These are phyloP conservation scores for Drosophila miranda DNA, from an alignment of 1,140 invertebrate species.

Conservation along the genomic window DNA sequence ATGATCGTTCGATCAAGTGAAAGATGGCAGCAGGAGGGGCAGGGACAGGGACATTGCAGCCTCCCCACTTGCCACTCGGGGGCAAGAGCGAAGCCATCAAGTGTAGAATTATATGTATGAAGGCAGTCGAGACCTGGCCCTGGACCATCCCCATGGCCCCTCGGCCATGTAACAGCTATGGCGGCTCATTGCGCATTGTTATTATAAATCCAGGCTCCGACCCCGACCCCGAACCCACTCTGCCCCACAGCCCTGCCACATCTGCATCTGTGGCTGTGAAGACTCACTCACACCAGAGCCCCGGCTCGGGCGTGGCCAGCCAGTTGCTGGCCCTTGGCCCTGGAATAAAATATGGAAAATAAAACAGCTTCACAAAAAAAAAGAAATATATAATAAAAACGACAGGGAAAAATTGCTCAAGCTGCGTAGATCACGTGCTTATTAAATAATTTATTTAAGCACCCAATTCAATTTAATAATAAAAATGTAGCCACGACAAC, in stretches of 20 bases:
- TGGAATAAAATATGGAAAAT: constrained; percentile 49
- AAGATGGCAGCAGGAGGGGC: constrained; percentile 40
- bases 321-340: constrained; percentile 64
- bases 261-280: constrained; percentile 29
- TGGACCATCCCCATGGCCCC: constrained; percentile 15
- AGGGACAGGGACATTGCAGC: constrained; percentile 16
- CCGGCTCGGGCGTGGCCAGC: constrained; percentile 43
- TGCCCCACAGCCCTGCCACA: background rate
- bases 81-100: constrained; percentile 59
- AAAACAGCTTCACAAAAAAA: constrained; percentile 5
- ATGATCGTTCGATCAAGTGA: constrained; percentile 71
- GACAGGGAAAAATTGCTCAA: constrained; percentile 22
- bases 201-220: constrained; percentile 50
- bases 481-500: constrained; percentile 66
- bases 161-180: constrained; percentile 69
- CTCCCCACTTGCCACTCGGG: constrained; percentile 15
- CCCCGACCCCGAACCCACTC: background rate
- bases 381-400: no score
- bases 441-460: constrained; percentile 82
- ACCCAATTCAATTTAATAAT: constrained; percentile 80
- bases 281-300: constrained; percentile 62
- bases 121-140: background rate
- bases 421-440: constrained; percentile 77
- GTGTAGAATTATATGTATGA: constrained; percentile 59
- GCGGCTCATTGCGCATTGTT: constrained; percentile 63